Conservation (phyloP, 2,797 vertebrate genomes). For the Garrulus glandarius region DNA sequence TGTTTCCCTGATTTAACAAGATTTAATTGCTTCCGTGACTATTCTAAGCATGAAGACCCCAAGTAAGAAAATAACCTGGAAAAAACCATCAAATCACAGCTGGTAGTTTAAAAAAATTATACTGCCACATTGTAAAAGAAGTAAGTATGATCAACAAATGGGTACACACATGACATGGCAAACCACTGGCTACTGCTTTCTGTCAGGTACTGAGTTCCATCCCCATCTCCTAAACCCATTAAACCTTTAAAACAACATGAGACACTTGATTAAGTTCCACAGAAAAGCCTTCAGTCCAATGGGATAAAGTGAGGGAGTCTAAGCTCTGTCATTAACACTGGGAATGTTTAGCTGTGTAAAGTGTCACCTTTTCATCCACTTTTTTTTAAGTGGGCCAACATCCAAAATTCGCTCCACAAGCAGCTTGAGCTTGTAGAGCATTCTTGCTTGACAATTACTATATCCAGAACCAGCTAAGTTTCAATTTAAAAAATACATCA, state of each 20-base stretch:
- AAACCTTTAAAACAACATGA: neutral
- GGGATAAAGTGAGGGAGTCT: neutral
- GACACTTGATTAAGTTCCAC: neutral
- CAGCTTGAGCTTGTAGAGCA: neutral
- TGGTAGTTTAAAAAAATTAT: neutral
- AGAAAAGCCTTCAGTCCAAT: neutral
- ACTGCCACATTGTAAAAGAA: neutral
- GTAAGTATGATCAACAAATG: neutral
- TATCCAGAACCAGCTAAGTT: neutral
- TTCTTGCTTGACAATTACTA: neutral
- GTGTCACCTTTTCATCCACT: neutral
- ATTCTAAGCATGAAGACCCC: neutral
- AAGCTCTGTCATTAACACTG: neutral
- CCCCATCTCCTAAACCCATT: neutral
- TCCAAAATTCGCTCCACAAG: neutral
- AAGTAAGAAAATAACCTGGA: neutral
- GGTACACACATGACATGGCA: neutral
- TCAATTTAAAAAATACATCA: neutral
- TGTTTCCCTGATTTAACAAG: neutral
- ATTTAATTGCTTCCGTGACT: neutral
- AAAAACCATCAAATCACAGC: neutral
- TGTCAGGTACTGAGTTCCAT: neutral
- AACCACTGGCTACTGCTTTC: neutral
- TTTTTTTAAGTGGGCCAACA: neutral
- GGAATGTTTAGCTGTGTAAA: neutral